phyloP scores from a whole-genome alignment of 2,888 invertebrate species.

The Limulus polyphemus region DNA sequence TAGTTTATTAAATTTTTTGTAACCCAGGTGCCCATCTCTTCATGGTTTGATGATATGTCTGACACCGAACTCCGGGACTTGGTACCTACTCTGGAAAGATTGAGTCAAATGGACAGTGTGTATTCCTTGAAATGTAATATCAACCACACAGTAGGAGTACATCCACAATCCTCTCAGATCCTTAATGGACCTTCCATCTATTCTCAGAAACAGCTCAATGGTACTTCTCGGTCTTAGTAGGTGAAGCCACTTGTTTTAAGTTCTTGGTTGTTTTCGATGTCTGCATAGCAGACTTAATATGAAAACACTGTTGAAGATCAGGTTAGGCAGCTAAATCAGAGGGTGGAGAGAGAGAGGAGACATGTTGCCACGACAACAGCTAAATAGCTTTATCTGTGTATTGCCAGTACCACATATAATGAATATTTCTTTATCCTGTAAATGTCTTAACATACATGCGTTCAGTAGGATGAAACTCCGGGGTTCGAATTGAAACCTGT shows the following conservation, averaged over 20 bases:
- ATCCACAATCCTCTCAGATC: conserved; percentile 14
- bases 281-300: too few species aligned
- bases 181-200: conserved; percentile 11
- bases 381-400: too few species aligned
- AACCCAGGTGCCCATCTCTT: conserved; percentile 77
- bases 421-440: too few species aligned
- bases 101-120: conserved; percentile 93
- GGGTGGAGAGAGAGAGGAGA: too few species aligned
- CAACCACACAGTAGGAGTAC: conserved; percentile 24
- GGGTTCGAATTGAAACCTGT: too few species aligned
- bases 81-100: conserved; percentile 93
- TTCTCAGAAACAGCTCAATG: conserved; percentile 15
- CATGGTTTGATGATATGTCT: conserved; percentile 99
- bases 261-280: too few species aligned
- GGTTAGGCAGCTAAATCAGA: too few species aligned
- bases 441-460: too few species aligned
- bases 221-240: conserved; percentile 18
- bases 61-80: conserved; percentile 94
- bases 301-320: too few species aligned
- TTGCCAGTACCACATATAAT: too few species aligned
- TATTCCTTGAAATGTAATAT: conserved; percentile 78
- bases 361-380: too few species aligned
- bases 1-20: background rate
- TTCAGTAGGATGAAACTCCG: too few species aligned
- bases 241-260: background rate